Base-by-base conservation (phyloP, 2,888 invertebrate genomes). In the Hesperia comma region DNA sequence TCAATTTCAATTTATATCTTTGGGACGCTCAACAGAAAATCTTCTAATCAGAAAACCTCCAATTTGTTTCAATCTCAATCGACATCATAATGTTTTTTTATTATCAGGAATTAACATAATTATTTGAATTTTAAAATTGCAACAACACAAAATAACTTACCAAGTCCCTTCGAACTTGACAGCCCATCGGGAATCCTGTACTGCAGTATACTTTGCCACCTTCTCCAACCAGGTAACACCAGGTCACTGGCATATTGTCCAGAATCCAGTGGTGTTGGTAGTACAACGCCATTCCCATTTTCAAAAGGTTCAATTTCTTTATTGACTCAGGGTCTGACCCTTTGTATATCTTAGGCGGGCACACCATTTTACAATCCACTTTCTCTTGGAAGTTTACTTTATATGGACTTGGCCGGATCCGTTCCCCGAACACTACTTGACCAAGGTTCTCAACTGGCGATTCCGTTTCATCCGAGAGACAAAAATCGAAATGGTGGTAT, bases 231-330 rank as follows among this genome's bases (percentile, higher is more conserved):
- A 95, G 81, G 85, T 98, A 98, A 86, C 99, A 99, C 97, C 98
- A 99, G 0, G 99, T 99, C 1, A 99, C 97, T 0, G 99, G 99
- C 99, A 99, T 99, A 85, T 99, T 99, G 89, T 99, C 99, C 71
- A 98, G 94, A 78, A 98, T 98, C 99, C 99, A 99, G 87, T 99
- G 99, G 88, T 99, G 99, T 79, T 99, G 98, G 87, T 99, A 99
- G 86, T 99, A 99, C 63, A 98, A 93, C 69, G 96, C 96, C 94
- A 99, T 98, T 69, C 98, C 99, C 90, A 97, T 97, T 84, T 97
- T 96, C 68, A 99, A 92, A 15, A 96, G 94, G 78, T 96, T 95
- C 77, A 99, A 87, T 76, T 95, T 96, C 70, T 95, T 94, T 54
- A 94, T 93, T 57, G 95, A 93, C 12, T 94, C 94, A 0, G 94